phyloP scores from a whole-genome alignment of 2,113 vertebrate species.

The Axis porcinus region DNA sequence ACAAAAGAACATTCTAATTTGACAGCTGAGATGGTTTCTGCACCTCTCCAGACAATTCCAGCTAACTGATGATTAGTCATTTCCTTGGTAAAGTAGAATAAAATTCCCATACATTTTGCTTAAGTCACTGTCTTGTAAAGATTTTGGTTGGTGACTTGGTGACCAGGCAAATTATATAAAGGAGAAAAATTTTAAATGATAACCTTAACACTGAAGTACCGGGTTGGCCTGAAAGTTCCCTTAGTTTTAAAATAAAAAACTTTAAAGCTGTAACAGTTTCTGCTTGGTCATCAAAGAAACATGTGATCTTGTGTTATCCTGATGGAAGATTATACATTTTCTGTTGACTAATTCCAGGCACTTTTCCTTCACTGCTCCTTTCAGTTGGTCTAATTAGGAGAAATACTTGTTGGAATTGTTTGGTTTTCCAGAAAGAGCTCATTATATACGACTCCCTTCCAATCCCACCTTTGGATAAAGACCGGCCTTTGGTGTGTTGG shows the following conservation, averaged over 20 bases:
- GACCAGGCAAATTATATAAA: background rate
- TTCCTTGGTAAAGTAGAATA: conserved; percentile 27
- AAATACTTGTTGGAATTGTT: background rate
- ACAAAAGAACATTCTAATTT: background rate
- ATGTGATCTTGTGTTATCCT: background rate
- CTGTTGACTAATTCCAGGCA: background rate
- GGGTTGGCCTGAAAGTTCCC: background rate
- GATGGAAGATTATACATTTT: background rate
- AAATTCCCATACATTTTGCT: background rate
- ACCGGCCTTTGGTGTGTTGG: background rate
- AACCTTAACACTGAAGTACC: background rate
- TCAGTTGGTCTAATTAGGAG: background rate
- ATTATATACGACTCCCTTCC: background rate
- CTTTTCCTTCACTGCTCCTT: background rate
- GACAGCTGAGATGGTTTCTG: background rate
- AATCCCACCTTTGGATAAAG: background rate
- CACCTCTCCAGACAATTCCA: background rate
- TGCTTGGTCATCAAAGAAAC: background rate
- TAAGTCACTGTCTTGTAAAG: background rate
- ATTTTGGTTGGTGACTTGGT: background rate
- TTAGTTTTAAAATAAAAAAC: background rate
- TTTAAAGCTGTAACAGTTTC: background rate
- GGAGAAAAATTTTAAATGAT: background rate
- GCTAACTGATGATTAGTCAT: background rate
- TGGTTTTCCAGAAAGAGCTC: background rate